Base-by-base conservation (phyloP, 2,888 invertebrate genomes). In the Sphaerophoria taeniata region DNA sequence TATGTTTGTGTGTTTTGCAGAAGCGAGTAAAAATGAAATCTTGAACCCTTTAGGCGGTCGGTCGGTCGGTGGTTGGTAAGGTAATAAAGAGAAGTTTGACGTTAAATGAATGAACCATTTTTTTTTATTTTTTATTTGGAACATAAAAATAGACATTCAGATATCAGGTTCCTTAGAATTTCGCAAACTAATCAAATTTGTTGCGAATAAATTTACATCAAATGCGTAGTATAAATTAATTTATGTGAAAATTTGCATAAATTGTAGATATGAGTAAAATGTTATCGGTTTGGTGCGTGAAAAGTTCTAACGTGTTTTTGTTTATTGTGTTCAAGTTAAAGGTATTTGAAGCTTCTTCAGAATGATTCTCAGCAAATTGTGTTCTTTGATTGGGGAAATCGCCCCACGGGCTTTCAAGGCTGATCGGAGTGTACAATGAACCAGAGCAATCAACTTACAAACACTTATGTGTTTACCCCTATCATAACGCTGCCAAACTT, bases 401-500 rank as follows among this genome's bases (percentile, higher is more conserved):
- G 60, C 60, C 43, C 36, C 39, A 53, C 34, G 60, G 16, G 12
- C 16, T 69, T 77, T 77, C 77, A 82, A 82, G 82, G 82, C 73
- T 61, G 73, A 73, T 69, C 51, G 63, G 69, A 61, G 69, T 82
- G 82, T 77, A 69, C 82, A 77, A 69, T 82, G 82, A 82, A 77
- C 82, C 72, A 82, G 69, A 56, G 6, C 39, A 33, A 60, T 3
- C 43, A 43, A 43, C 43, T 43, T 12, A 43, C 9, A 4, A 43
- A 11, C 3, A 43, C 12, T 3, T 9, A 11, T 43, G 3, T 4
- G 43, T 58, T 33, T 60, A 55, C 6, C 33, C 39, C 34, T 34
- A 39, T 11, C 9, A 14, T 4, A 36, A 12, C 6, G 39, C 16
- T 16, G 16, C 4, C 12, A 12, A 11, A 9, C 11, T 43, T 43